Base-by-base conservation (phyloP, 2,113 vertebrate species). In the Gnathonemus longibarbis region DNA sequence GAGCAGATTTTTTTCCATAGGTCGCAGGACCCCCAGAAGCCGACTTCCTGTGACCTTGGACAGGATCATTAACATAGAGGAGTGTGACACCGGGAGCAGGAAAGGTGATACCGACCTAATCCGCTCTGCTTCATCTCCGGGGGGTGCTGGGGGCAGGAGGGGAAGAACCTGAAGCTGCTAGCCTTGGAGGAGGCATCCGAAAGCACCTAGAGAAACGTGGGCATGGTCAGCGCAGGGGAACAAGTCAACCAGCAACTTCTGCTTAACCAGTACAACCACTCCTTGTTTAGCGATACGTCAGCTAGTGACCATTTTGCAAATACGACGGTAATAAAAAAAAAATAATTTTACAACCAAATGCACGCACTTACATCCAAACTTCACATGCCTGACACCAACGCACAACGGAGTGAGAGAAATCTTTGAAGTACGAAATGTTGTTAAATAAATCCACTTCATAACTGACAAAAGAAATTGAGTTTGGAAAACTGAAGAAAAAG, bases 71-170 rank as follows among this genome's bases (percentile, higher is more conserved):
- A 46, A 35, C 27, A 27, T 5, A 87, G 83, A 7, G 84, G 11
- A 48, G 45, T 49, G 21, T 46, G 46, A 49, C 84, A 13, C 21
- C 10, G 7, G 21, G 19, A 24, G 88, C 42, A 1, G 19, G 49
- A 62, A 58, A 91, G 5, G 24, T 80, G 86, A 89, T 89, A 91
- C 96, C 88, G 96, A 99, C 98, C 98, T 94, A 98, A 92, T 93
- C 98, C 97, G 86, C 96, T 97, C 66, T 93, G 62, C 88, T 99
- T 98, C 94, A 98, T 95, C 93, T 99, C 98, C 2, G 97, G 96
- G 5, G 97, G 96, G 92, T 98, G 98, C 89, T 97, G 97, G 15
- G 98, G 97, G 56, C 96, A 95, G 24, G 97, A 97, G 74, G 97
- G 97, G 95, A 99, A 98, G 84, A 99, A 97, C 62, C 98, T 96